Evolutionary conservation across 2,113 vertebrate species (phyloP).

Genomic region (Donacobius atricapilla): DNA sequence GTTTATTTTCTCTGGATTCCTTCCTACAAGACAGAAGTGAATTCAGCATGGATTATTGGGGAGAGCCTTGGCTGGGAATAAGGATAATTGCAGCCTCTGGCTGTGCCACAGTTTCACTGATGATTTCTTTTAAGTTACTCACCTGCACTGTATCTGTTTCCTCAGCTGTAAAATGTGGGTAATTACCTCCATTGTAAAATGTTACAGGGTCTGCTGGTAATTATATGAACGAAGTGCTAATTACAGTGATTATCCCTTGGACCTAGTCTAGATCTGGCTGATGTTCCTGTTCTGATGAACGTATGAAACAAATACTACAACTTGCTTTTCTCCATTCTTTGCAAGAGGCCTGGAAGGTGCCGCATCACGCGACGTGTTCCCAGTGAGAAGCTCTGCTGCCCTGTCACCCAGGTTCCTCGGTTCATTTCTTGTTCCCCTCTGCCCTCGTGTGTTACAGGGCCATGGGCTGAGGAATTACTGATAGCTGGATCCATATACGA

Average conservation of each 20-base stretch:
- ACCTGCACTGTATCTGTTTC: slow-evolving; percentile 58
- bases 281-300: slow-evolving; percentile 17
- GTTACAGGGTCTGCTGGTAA: slow-evolving; percentile 63
- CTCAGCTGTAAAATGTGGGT: slow-evolving; percentile 61
- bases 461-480: neutral
- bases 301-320: neutral
- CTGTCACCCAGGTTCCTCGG: neutral
- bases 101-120: slow-evolving; percentile 31
- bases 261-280: slow-evolving; percentile 48
- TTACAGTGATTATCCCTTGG: slow-evolving; percentile 60
- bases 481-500: neutral
- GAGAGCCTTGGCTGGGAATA: slow-evolving; percentile 47
- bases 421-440: rapidly evolving
- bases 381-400: neutral
- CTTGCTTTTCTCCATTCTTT: neutral
- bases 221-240: slow-evolving; percentile 52
- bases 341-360: neutral
- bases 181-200: slow-evolving; percentile 63
- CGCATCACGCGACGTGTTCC: rapidly evolving
- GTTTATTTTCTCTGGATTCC: slow-evolving; percentile 56
- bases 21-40: slow-evolving; percentile 40
- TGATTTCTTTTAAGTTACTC: slow-evolving; percentile 58
- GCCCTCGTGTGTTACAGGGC: rapidly evolving
- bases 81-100: slow-evolving; percentile 54
- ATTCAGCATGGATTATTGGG: slow-evolving; percentile 54